Conservation (phyloP, 2,113 vertebrate genomes). For the Camelus dromedarius region DNA sequence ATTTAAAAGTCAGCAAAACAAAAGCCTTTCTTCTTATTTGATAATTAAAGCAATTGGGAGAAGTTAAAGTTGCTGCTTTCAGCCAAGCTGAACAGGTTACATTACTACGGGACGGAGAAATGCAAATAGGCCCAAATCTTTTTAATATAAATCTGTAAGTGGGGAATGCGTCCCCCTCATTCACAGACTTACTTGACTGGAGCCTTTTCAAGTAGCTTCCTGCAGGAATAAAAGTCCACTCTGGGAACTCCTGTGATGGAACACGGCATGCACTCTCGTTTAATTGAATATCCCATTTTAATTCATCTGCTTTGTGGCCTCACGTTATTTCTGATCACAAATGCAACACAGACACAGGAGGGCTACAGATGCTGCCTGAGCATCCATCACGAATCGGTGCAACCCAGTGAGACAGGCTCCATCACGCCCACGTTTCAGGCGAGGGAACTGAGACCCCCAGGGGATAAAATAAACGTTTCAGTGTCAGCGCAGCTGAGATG, state of each 20-base stretch:
- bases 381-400: neutral
- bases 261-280: neutral
- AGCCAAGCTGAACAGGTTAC: neutral
- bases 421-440: accelerated
- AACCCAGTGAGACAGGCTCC: neutral
- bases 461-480: accelerated
- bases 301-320: neutral
- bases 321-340: neutral
- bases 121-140: neutral
- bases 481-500: neutral
- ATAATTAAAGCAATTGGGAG: neutral
- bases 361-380: neutral
- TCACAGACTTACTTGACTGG: neutral
- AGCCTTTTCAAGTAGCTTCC: neutral
- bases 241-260: neutral
- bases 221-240: neutral
- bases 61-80: neutral
- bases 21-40: neutral
- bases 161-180: neutral
- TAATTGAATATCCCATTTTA: neutral
- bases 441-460: neutral
- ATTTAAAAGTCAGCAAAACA: neutral
- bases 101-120: neutral
- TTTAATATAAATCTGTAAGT: neutral
- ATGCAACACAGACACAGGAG: neutral